Evolutionary conservation across 2,797 vertebrate genomes (phyloP), one percentile per base, ranked within the genome.

Genomic region (Gambusia yucatana): DNA sequence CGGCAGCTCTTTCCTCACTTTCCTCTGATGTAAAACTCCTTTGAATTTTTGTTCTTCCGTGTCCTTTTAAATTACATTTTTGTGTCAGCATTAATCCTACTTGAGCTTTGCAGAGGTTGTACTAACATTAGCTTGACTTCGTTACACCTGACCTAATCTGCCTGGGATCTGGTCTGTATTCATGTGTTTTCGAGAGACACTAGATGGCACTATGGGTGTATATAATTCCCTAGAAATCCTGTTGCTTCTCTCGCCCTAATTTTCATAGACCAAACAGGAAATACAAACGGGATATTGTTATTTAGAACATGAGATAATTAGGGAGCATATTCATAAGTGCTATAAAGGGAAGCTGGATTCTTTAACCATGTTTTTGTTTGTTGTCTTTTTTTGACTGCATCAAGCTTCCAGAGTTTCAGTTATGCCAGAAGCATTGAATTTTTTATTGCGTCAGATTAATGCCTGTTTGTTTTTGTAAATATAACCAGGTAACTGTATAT

Each of bases 131-230:
- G 67, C 61, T 0, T 76, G 8, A 33, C 9, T 65, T 70, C 0
- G 22, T 75, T 69, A 71, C 3, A 55, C 65, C 36, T 67, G 43
- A 57, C 33, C 22, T 22, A 75, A 80, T 84, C 75, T 73, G 81
- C 47, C 71, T 77, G 17, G 30, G 77, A 70, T 75, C 70, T 82
- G 20, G 0, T 50, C 33, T 74, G 63, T 74, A 59, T 82, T n/a
- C 82, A 71, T 84, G 77, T 70, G 65, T 87, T 79, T 81, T 13
- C 7, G 50, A 16, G 20, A 76, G 84, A 90, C 96, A 96, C 95
- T 96, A 96, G 96, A 95, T 96, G 96, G 96, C 96, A 95, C 94
- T 96, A 88, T 96, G 82, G 94, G 93, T 92, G 92, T 93, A 87
- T 93, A 86, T 86, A 84, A 81, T 90, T 77, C 70, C 69, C 50